Evolutionary conservation across 1,140 invertebrate species (phyloP), one percentile per base, ranked within the genome.

Genomic region (Leptopilina boulardi): DNA sequence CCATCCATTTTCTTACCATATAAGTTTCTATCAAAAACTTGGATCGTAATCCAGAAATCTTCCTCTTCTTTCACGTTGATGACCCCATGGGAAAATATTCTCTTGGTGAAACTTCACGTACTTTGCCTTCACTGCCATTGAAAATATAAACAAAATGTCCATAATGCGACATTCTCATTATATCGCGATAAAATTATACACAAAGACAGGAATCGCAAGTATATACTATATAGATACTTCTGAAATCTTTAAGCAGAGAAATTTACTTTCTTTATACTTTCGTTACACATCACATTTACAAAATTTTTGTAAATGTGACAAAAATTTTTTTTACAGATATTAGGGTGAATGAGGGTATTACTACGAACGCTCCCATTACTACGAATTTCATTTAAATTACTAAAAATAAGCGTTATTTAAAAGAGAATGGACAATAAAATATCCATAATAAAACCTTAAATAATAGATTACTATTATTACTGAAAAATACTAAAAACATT

Each of bases 41-140:
- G 85, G 84, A 89, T 89, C 86, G 83, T 84, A 87, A 89, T 90
- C 87, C 87, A 88, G 87, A 88, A 89, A 89, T 86, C 87, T 90
- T 80, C 79, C 81, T 80, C 73, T 77, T 75, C 72, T 77, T 75
- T 78, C 77, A 70, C 41, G 42, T 73, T 85, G 85, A 74, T 85
- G 85, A 87, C 85, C 85, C 79, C 86, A 79, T 85, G 85, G 84
- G 86, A 86, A 87, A 84, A 84, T 82, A 71, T 56, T 70, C 82
- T 78, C 80, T n/a, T n/a, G 81, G 79, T 84, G 85, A 86, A 87
- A 87, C 85, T 82, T 76, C 85, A 83, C 83, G 82, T 82, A 83
- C 79, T 51, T 76, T n/a, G n/a, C n/a, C 76, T 51, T 74, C 13
- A 59, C 38, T 41, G 30, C 38, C 44, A 51, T n/a, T 47, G n/a